Base-by-base conservation (phyloP, 2,888 invertebrate species). In the Andrena praecox region DNA sequence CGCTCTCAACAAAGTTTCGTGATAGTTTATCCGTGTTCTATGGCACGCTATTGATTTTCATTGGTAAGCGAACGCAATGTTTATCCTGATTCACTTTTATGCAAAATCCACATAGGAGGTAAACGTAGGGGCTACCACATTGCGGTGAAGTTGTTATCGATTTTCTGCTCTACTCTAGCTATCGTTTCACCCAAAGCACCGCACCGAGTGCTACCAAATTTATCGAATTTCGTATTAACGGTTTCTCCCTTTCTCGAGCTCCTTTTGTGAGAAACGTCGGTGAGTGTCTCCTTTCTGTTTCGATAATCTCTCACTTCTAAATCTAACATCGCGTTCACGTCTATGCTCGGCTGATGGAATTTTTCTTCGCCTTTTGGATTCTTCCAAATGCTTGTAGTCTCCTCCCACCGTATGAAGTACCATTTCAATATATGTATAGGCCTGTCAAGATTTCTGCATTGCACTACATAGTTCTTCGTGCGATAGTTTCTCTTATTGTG, bases 121-220 rank as follows among this genome's bases (percentile, higher is more conserved):
- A 74, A 79, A 68, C 48, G 48, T 50, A 74, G 62, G 27, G 77
- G 59, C 64, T 71, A 77, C 35, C 60, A 84, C 84, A 85, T 80
- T 80, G 85, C 82, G 67, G 77, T 69, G 67, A 73, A 80, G 72
- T 85, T 81, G 62, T 42, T 85, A 85, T 85, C 85, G 85, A 85
- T 85, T 85, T 85, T 84, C 69, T 81, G 52, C 78, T 75, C 80
- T 71, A 70, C 62, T 78, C 69, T 69, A 73, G 71, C 52, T 77
- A 66, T 80, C 75, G 62, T 77, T 75, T 76, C 8, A 70, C 73
- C 50, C 33, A 42, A 76, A 78, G 72, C 54, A 69, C 24, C 20
- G 42, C 29, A 77, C 29, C 12, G 42, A 24, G 2, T 27, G 16
- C 50, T 35, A 59, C n/a, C 20, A 42, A 59, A 24, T 54, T 71